These are phyloP conservation scores for Marcusenius ussheri DNA, from an alignment of 2,113 vertebrate species.

Conservation along the genomic window DNA sequence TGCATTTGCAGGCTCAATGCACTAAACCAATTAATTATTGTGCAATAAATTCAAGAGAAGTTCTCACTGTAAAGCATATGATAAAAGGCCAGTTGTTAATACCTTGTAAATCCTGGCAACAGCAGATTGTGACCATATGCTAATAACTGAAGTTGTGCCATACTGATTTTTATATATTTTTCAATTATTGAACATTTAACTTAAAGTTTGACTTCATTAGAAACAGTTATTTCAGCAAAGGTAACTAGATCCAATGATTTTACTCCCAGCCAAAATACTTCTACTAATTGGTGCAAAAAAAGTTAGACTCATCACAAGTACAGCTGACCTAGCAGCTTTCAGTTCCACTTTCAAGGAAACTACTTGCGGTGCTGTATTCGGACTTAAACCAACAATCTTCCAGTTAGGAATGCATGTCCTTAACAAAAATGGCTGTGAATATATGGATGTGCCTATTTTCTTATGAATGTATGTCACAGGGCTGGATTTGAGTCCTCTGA, in stretches of 20 bases:
- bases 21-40: background rate
- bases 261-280: background rate
- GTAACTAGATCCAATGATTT: background rate
- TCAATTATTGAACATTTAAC: background rate
- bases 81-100: background rate
- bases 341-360: background rate
- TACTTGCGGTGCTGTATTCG: background rate
- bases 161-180: background rate
- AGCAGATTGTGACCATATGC: background rate
- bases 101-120: background rate
- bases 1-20: background rate
- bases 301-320: background rate
- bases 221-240: background rate
- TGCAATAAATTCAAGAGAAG: background rate
- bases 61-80: background rate
- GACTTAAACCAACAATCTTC: background rate
- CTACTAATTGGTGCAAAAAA: background rate
- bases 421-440: background rate
- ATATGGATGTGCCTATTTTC: background rate
- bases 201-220: background rate
- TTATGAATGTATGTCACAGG: background rate
- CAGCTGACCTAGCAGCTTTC: background rate
- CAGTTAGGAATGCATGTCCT: background rate
- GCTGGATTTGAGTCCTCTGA: background rate
- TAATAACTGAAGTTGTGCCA: background rate